phyloP scores from a whole-genome alignment of 2,113 vertebrate genomes.

The Suncus etruscus region DNA sequence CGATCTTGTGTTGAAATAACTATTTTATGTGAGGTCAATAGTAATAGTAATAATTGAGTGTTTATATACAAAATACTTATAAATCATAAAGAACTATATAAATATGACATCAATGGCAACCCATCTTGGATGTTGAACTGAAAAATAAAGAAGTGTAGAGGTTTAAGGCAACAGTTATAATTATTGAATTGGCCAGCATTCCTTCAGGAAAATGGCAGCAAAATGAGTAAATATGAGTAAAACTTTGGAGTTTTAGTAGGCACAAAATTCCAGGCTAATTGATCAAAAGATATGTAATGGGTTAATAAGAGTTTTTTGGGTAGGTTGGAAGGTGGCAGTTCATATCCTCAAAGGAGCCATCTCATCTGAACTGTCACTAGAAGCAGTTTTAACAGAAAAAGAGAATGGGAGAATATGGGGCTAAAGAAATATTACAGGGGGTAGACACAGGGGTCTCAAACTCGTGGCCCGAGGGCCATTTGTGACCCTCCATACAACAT shows the following conservation, averaged over 20 bases:
- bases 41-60: conserved; percentile 3
- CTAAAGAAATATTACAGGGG: no score
- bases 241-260: neutral
- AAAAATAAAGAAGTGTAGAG: neutral
- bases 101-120: neutral
- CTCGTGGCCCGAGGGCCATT: no score
- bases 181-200: conserved; percentile 1
- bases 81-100: neutral
- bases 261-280: no score
- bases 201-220: conserved; percentile 38
- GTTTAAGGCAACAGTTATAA: conserved; percentile 4
- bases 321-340: no score
- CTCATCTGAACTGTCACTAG: no score
- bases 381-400: no score
- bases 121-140: neutral
- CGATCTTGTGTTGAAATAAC: neutral
- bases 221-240: conserved; percentile 20
- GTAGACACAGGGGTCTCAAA: no score
- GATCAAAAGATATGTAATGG: no score
- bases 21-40: neutral
- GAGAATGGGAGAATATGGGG: no score
- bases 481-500: no score
- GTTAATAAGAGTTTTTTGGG: no score
- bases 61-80: neutral
- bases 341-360: no score